A percentile compares a stretch with the other conserved stretches of the same genome.
These are phyloP conservation scores for Lycopodina hypogea DNA, from an alignment of 37 sponge, comb jelly and placozoan species.

Conservation along the genomic window DNA sequence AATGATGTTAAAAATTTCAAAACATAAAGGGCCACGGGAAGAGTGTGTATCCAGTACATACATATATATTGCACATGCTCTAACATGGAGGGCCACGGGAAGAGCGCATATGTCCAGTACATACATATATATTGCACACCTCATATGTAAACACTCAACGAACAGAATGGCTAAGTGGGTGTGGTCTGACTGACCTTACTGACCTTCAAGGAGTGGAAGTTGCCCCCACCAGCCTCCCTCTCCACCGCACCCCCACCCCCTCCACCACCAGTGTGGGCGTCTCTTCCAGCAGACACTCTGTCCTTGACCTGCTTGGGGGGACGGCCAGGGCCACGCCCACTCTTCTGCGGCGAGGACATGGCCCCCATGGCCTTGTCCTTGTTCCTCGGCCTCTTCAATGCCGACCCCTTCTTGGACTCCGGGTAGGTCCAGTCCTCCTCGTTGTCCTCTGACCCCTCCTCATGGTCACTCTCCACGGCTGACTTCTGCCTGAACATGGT, in stretches of 20 bases:
- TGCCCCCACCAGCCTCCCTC: background rate
- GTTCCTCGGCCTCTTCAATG: background rate
- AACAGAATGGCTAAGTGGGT: no score
- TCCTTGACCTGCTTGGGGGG: slow-evolving; percentile 31
- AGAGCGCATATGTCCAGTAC: no score
- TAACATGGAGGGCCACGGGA: no score
- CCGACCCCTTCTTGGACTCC: slow-evolving; percentile 5
- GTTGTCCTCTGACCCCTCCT: slow-evolving; percentile 59
- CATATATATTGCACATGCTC: no score
- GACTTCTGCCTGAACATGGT: slow-evolving; percentile 10
- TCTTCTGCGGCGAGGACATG: slow-evolving; percentile 17
- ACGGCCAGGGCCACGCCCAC: slow-evolving; percentile 30
- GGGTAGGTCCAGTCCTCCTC: slow-evolving; percentile 66
- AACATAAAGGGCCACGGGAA: no score
- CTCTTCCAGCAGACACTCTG: background rate
- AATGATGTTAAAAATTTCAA: no score
- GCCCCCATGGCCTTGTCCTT: background rate
- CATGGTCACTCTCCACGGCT: slow-evolving; percentile 47
- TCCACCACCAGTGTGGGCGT: background rate
- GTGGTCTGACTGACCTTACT: background rate
- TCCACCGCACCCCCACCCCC: background rate
- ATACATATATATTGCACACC: no score
- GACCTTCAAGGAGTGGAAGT: slow-evolving; percentile 5
- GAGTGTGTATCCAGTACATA: no score
- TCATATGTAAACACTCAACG: no score